Evolutionary conservation across 2,113 vertebrate species (phyloP), one percentile per base, ranked within the genome.

Genomic region (Thamnophis sirtalis): DNA sequence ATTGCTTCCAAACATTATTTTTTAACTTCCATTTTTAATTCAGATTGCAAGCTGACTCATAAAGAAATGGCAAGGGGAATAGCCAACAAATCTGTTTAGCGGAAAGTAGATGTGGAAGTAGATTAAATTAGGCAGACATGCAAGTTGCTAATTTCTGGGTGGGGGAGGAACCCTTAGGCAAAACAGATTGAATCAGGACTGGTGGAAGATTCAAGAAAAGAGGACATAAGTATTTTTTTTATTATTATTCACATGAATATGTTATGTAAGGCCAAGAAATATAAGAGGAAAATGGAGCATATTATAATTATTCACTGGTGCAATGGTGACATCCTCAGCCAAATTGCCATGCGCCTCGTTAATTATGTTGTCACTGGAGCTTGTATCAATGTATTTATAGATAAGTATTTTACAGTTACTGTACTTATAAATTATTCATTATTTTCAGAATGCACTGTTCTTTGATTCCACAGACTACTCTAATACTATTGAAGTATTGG

Each of bases 401-500:
- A 51, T 33, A 53, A 13, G 13, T 87, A 88, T 91, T 93, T 94
- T n/a, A 93, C 73, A 92, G 33, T 63, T 63, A 89, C 3, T 1
- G 0, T 88, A 24, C 0, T 1, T 26, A 91, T 94, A 88, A 95
- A 91, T 94, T 96, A 96, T 96, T 94, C 93, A 96, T 90, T 50
- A 68, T 55, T 92, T 58, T 86, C 88, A 15, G 73, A 92, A 89
- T 58, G 88, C 84, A 95, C 93, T 85, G 60, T 68, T 93, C 89
- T 95, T 95, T 96, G 95, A 95, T 93, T 94, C 95, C 60, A 88
- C 53, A 92, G 91, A 93, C 92, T 38, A 94, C 33, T 91, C n/a
- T 84, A 89, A 33, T 90, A 94, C 26, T 95, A 10, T 15, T 0
- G 0, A 93, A 38, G 6, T 33, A 9, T 38, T 38, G 68, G 68